phyloP scores from a whole-genome alignment of 2,113 vertebrate genomes.

The Leptobrachium leishanense region DNA sequence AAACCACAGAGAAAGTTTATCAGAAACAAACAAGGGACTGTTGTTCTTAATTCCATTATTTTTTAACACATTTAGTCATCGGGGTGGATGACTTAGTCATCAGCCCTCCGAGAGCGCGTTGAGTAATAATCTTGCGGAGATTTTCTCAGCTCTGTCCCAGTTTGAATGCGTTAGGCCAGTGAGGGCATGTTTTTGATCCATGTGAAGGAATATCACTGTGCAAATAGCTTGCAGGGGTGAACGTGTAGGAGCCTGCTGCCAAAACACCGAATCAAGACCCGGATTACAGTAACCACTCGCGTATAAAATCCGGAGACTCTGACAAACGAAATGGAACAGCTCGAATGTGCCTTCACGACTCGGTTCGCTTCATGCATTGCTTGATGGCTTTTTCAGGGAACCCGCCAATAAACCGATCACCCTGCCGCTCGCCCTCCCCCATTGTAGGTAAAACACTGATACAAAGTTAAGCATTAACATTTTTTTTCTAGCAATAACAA shows the following conservation, averaged over 20 bases:
- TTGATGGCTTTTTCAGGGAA: too few relatives aligned
- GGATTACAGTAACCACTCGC: conserved; percentile 37
- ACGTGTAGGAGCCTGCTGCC: conserved; percentile 39
- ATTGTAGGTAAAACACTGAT: too few relatives aligned
- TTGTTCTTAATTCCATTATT: conserved; percentile 17
- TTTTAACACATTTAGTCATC: conserved; percentile 18
- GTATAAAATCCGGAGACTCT: conserved; percentile 11
- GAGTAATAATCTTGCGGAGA: conserved; percentile 41
- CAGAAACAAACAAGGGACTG: conserved; percentile 10
- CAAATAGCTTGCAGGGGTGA: conserved; percentile 49
- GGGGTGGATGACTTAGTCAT: conserved; percentile 41
- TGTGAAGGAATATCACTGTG: conserved; percentile 51
- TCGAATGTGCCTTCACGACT: not conserved
- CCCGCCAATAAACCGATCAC: too few relatives aligned
- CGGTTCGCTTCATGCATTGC: too few relatives aligned
- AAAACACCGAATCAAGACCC: conserved; percentile 25
- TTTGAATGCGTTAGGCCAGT: conserved; percentile 41
- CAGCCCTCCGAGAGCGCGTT: not conserved
- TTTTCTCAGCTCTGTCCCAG: conserved; percentile 42
- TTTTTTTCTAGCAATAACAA: too few relatives aligned
- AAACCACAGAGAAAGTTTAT: not conserved
- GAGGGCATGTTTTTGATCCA: conserved; percentile 50
- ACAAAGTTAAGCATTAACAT: too few relatives aligned
- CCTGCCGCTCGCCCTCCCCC: too few relatives aligned
- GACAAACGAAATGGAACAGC: not conserved